Evolutionary conservation across 2,113 vertebrate genomes (phyloP).

Genomic region (Choloepus hoffmanni): DNA sequence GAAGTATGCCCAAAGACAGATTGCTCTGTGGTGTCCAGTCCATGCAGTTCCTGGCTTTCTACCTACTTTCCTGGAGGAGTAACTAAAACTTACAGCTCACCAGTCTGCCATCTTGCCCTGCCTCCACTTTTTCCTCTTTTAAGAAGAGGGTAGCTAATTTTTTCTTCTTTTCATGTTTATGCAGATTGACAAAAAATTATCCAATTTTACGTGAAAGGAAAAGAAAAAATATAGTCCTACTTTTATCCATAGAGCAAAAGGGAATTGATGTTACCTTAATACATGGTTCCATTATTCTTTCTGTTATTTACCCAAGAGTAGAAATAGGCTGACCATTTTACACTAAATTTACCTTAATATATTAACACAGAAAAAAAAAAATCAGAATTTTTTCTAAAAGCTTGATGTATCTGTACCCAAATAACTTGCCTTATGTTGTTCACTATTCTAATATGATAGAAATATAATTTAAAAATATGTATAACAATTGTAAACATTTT

Average conservation of each 20-base stretch:
- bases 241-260: background rate
- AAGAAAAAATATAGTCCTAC: background rate
- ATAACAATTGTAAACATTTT: background rate
- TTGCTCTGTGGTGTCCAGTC: too few species aligned
- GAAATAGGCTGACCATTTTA: background rate
- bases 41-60: too few species aligned
- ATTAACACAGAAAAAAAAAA: background rate
- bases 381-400: background rate
- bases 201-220: background rate
- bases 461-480: background rate
- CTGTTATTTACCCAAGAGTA: background rate
- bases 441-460: background rate
- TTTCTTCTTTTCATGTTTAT: background rate
- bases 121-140: too few species aligned
- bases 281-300: background rate
- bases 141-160: background rate
- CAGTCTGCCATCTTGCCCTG: too few species aligned
- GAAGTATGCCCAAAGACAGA: too few species aligned
- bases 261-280: background rate
- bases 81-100: too few species aligned
- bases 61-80: too few species aligned
- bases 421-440: background rate
- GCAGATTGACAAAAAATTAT: background rate
- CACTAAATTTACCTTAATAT: background rate
- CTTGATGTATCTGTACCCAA: background rate